Percentiles rank a stretch among this genome's conserved stretches.
Conservation (phyloP, 2,888 invertebrate species). For the Galerucella pusilla region DNA sequence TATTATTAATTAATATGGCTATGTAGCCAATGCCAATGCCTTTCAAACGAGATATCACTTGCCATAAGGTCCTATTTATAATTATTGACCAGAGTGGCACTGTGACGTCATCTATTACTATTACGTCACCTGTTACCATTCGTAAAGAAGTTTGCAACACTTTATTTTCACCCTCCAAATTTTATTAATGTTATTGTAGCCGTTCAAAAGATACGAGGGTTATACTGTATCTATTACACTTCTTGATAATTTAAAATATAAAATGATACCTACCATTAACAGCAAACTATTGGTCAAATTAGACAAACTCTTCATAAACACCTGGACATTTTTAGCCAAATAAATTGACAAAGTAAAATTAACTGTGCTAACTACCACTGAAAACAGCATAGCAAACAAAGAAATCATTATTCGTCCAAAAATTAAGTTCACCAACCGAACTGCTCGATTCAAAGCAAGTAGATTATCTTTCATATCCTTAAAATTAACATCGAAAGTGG, state of each 20-base stretch:
- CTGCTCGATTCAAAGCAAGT: not conserved
- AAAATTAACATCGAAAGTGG: not conserved
- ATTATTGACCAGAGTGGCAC: too few species aligned
- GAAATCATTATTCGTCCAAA: not conserved
- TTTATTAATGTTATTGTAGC: too few species aligned
- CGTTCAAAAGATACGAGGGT: too few species aligned
- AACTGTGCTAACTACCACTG: not conserved
- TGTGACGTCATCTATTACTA: too few species aligned
- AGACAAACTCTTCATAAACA: not conserved
- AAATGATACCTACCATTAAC: not conserved
- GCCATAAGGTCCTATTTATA: too few species aligned
- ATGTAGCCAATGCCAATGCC: too few species aligned
- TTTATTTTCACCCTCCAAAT: too few species aligned
- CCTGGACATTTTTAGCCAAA: not conserved
- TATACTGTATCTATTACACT: too few species aligned
- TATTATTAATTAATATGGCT: too few species aligned
- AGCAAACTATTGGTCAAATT: not conserved
- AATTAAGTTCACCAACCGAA: not conserved
- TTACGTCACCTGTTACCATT: too few species aligned
- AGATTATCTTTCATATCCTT: not conserved
- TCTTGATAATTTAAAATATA: not conserved
- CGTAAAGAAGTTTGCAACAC: too few species aligned
- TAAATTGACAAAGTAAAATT: not conserved
- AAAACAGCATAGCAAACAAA: not conserved
- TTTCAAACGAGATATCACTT: too few species aligned